Evolutionary conservation across 64 coral and sea anemone genomes (phyloP), one percentile per base, ranked within the genome.

Genomic region (Platygyra sinensis): DNA sequence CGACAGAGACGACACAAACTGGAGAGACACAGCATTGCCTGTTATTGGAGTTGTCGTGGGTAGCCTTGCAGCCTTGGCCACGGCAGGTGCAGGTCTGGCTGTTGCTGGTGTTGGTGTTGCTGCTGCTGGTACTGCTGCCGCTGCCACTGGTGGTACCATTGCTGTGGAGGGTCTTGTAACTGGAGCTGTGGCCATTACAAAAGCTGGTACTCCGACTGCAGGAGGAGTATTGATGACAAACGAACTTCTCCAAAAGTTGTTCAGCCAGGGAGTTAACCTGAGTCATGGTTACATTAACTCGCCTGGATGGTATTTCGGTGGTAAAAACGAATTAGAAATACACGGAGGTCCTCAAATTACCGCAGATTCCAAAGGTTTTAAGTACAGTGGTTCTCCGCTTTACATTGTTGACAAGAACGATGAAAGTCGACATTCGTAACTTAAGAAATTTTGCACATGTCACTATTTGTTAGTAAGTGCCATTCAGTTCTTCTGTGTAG

Each of bases 21-120:
- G 78, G 78, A 80, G 7, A n/a, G 78, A 80, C 78, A 80, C 78
- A n/a, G 78, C 16, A 19, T 80, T 80, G 19, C 78, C 78, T 55
- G 57, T 80, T 54, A 0, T 80, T 80, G 78, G 39, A 52, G 33
- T 54, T 61, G 39, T 24, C 8, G 11, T 25, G 25, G 33, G 13
- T 25, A 80, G 24, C 57, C 19, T 51, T 59, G 28, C 8, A 51
- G 78, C 78, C 49, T 8, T 80, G 78, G 78, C 46, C 28, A 55
- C 14, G 14, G 39, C 78, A n/a, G 33, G 78, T 80, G 78, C 78
- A 55, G 57, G 78, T 80, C 46, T 80, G 2, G 39, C 10, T 13
- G 0, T 24, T 61, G 18, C 57, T 80, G 39, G 6, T 80, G 78
- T 3, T 51, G 39, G 18, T 55, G 19, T 12, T 51, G 78, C 36